phyloP scores from a whole-genome alignment of 2,797 vertebrate species.

The Cygnus olor region DNA sequence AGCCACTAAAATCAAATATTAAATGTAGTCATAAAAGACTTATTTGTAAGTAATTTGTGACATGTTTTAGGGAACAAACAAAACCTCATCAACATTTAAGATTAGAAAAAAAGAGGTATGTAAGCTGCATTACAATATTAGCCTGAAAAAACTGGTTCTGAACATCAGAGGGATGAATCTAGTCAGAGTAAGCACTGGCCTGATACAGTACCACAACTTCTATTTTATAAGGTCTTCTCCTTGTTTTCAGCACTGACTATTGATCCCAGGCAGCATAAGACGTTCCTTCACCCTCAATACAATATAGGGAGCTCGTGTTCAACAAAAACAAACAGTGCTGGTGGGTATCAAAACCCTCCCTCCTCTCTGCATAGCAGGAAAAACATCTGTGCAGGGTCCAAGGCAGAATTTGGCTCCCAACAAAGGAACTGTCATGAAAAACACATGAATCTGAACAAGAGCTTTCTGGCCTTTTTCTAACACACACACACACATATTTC shows the following conservation, averaged over 20 bases:
- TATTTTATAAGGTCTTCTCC: background rate
- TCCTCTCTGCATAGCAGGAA: background rate
- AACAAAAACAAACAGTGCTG: conserved; percentile 6
- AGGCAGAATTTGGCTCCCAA: background rate
- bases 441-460: background rate
- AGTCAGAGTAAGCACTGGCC: background rate
- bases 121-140: background rate
- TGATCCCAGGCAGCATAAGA: background rate
- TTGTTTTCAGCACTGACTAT: background rate
- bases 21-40: background rate
- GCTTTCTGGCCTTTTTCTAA: background rate
- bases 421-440: background rate
- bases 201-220: background rate
- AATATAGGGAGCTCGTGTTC: background rate
- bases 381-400: background rate
- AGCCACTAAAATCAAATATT: background rate
- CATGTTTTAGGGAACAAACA: background rate
- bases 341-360: background rate
- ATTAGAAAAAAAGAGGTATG: background rate
- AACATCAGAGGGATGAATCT: background rate
- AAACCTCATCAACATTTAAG: background rate
- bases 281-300: background rate
- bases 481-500: background rate
- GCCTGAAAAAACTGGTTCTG: background rate
- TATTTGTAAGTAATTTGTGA: background rate